Conservation (phyloP, 2,113 vertebrate genomes). For the Gracilinanus agilis region DNA sequence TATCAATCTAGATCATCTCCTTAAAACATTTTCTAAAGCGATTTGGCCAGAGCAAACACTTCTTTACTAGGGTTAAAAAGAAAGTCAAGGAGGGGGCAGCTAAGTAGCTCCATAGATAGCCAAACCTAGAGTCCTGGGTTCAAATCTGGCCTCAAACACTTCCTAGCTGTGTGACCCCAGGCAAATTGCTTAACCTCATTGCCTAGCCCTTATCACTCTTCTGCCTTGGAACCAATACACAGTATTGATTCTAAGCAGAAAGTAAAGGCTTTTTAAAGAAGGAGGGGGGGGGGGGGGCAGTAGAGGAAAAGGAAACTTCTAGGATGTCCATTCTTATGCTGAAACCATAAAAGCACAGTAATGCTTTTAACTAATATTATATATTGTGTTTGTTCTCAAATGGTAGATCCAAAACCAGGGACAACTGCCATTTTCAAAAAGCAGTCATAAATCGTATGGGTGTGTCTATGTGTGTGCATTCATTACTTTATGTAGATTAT, state of each 20-base stretch:
- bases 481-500: neutral
- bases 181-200: too few species aligned
- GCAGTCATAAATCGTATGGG: neutral
- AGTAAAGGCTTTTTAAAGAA: too few species aligned
- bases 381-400: neutral
- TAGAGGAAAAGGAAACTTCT: neutral
- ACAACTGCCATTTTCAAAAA: neutral
- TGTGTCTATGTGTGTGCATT: neutral
- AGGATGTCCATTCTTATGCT: neutral
- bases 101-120: too few species aligned
- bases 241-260: too few species aligned
- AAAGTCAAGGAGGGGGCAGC: neutral
- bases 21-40: neutral
- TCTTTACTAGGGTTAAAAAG: slow-evolving; percentile 10
- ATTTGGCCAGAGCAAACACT: neutral
- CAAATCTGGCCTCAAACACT: too few species aligned
- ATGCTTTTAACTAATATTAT: neutral
- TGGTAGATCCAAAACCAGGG: neutral
- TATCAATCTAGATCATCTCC: neutral
- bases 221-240: too few species aligned
- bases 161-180: too few species aligned
- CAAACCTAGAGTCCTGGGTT: too few species aligned
- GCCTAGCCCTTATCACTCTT: too few species aligned
- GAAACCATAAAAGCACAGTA: neutral
- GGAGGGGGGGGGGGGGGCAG: too few species aligned